A percentile compares a stretch with the other conserved stretches of the same genome.
These are phyloP conservation scores for Craniophora ligustri DNA, from an alignment of 2,888 invertebrate species.

Conservation along the genomic window DNA sequence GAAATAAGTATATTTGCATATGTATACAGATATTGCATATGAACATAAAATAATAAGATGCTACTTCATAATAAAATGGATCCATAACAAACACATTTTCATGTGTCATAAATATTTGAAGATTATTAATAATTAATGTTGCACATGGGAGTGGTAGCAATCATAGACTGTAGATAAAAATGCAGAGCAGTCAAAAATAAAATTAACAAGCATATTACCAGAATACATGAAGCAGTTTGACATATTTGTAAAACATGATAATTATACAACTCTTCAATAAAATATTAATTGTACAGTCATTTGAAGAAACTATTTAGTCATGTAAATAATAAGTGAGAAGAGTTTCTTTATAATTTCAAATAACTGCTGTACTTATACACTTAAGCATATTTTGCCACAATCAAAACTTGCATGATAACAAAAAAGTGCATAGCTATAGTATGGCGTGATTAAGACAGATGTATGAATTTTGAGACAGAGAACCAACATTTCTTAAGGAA, in stretches of 20 bases:
- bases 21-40: conserved; percentile 23
- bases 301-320: conserved; percentile 33
- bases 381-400: conserved; percentile 56
- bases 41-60: conserved; percentile 18
- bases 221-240: conserved; percentile 50
- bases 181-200: conserved; percentile 81
- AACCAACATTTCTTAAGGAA: conserved; percentile 52
- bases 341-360: conserved; percentile 30
- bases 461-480: conserved; percentile 50
- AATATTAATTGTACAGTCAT: conserved; percentile 29
- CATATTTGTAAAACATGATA: conserved; percentile 33
- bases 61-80: too few species aligned
- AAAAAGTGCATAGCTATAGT: conserved; percentile 49
- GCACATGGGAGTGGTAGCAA: conserved; percentile 60
- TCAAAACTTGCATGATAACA: conserved; percentile 57
- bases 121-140: conserved; percentile 52
- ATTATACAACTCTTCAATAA: conserved; percentile 27
- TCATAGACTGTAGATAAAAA: conserved; percentile 78
- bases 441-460: conserved; percentile 52
- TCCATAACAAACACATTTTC: conserved; percentile 4
- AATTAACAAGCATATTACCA: conserved; percentile 66
- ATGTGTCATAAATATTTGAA: conserved; percentile 42
- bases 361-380: conserved; percentile 45
- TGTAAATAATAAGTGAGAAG: conserved; percentile 1
- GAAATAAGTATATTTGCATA: conserved; percentile 3